phyloP scores from a whole-genome alignment of 2,888 invertebrate genomes.

The Clunio marinus region DNA sequence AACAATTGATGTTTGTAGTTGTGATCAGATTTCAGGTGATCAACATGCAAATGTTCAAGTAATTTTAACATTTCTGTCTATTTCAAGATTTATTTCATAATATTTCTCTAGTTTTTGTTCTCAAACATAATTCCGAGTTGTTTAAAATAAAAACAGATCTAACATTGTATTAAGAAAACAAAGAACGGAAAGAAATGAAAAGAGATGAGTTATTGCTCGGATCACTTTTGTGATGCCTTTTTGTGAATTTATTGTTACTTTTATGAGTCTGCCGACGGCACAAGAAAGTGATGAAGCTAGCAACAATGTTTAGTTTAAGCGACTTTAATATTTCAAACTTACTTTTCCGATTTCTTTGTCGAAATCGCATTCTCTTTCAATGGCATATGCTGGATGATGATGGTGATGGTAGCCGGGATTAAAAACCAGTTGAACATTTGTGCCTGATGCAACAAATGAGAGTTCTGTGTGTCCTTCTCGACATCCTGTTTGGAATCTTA shows the following conservation, averaged over 20 bases:
- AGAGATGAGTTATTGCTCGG: slow-evolving; percentile 4
- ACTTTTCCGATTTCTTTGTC: slow-evolving; percentile 96
- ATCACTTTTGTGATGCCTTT: neutral
- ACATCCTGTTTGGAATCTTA: slow-evolving; percentile 89
- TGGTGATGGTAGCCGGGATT: slow-evolving; percentile 51
- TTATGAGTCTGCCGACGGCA: neutral
- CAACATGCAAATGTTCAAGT: no score
- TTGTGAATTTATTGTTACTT: slow-evolving; percentile 2
- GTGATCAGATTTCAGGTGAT: no score
- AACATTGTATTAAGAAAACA: no score
- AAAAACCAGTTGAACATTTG: slow-evolving; percentile 89
- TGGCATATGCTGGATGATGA: slow-evolving; percentile 58
- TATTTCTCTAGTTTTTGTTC: no score
- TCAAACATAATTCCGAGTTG: no score
- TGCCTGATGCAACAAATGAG: slow-evolving; percentile 92
- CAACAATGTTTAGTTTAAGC: neutral
- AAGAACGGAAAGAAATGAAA: no score
- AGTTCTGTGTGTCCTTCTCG: slow-evolving; percentile 95
- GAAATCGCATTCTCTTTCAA: slow-evolving; percentile 84
- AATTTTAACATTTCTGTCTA: no score
- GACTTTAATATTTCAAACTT: slow-evolving; percentile 45
- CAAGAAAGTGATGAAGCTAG: neutral
- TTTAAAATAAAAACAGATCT: slow-evolving; percentile 4
- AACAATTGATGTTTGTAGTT: no score
- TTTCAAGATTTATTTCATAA: no score